Evolutionary conservation across 2,113 vertebrate species (phyloP).

Genomic region (Embiotoca jacksoni): DNA sequence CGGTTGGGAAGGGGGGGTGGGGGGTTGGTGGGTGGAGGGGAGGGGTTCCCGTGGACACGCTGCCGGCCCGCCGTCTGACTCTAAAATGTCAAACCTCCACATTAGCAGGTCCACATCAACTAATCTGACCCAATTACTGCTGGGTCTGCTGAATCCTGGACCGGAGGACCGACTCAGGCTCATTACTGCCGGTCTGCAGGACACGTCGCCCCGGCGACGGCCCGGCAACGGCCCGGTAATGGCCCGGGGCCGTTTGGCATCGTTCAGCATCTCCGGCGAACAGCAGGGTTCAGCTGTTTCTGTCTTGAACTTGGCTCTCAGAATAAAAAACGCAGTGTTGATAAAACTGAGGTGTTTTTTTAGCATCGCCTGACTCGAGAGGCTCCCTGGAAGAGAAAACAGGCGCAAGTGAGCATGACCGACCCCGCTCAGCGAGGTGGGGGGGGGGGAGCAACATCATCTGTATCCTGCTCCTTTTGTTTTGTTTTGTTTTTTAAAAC

Average conservation of each 20-base stretch:
- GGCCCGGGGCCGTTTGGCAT: constrained; percentile 20
- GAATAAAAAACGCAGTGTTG: constrained; percentile 21
- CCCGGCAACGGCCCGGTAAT: not conserved
- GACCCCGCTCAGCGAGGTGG: constrained; percentile 33
- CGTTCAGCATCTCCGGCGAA: constrained; percentile 26
- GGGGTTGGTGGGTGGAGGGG: too few species aligned
- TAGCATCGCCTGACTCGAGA: not conserved
- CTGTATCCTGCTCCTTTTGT: constrained; percentile 36
- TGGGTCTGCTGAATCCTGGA: too few species aligned
- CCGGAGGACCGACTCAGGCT: not conserved
- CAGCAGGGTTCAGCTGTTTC: constrained; percentile 17
- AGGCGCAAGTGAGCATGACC: constrained; percentile 43
- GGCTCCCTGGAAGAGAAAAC: not conserved
- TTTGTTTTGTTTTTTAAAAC: too few species aligned
- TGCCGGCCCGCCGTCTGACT: not conserved
- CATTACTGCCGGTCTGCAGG: constrained; percentile 7
- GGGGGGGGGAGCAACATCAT: constrained; percentile 18
- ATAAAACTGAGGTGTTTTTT: constrained; percentile 19
- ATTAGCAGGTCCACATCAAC: not conserved
- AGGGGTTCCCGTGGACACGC: not conserved
- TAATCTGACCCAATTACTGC: too few species aligned
- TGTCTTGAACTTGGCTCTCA: constrained; percentile 16
- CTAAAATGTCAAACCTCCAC: constrained; percentile 29
- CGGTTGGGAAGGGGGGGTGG: too few species aligned
- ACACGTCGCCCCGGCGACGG: not conserved